phyloP scores from a whole-genome alignment of 1,140 invertebrate genomes.

The Cecropterus lyciades region DNA sequence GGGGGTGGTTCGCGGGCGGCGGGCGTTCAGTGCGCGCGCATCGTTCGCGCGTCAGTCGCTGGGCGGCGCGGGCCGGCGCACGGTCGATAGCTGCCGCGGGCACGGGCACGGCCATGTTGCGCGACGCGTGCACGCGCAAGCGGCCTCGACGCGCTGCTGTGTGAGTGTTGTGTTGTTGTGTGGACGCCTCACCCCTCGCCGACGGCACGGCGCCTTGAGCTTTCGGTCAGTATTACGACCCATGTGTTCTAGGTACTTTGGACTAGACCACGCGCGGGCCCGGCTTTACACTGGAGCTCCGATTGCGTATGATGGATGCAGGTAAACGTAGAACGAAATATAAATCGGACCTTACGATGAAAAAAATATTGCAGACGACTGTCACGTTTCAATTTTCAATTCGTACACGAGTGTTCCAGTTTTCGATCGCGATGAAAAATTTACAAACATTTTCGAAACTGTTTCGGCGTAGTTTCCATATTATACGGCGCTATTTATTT shows the following conservation, averaged over 20 bases:
- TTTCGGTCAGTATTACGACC: conserved; percentile 53
- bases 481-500: conserved; percentile 29
- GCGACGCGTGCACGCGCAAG: conserved; percentile 65
- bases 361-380: conserved; percentile 1
- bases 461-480: conserved; percentile 12
- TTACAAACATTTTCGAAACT: conserved; percentile 29
- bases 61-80: conserved; percentile 75
- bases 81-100: conserved; percentile 74
- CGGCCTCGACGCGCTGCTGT: conserved; percentile 52
- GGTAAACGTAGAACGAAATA: conserved; percentile 26
- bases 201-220: conserved; percentile 51
- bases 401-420: conserved; percentile 13
- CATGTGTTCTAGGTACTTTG: conserved; percentile 17
- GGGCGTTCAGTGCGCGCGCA: conserved; percentile 70
- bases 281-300: conserved; percentile 5
- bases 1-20: conserved; percentile 41
- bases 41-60: conserved; percentile 76
- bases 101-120: conserved; percentile 69
- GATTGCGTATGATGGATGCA: conserved; percentile 39
- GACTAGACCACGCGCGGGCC: background rate
- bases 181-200: conserved; percentile 46
- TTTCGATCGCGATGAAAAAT: conserved; percentile 25
- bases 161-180: conserved; percentile 61
- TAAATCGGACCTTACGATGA: conserved; percentile 1
- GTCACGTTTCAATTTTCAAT: conserved; percentile 24